Conservation (phyloP, 2,113 vertebrate species). For the Aviceda subcristata region DNA sequence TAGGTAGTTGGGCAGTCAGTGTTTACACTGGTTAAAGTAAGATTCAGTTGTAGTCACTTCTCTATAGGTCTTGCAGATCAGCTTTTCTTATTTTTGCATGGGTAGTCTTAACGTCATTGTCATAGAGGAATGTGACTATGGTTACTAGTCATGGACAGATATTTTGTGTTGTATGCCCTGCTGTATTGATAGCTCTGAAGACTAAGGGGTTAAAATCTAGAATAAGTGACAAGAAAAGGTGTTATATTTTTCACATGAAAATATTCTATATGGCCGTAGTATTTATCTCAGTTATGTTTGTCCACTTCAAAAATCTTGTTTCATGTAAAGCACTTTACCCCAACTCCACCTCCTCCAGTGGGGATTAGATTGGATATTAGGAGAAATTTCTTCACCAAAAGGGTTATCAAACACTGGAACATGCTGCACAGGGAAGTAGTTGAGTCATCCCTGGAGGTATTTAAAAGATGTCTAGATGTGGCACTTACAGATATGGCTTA, state of each 20-base stretch:
- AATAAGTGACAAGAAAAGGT: neutral
- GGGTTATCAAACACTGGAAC: neutral
- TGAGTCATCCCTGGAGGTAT: neutral
- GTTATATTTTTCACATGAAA: neutral
- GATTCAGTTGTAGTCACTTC: neutral
- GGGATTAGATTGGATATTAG: neutral
- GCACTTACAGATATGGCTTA: neutral
- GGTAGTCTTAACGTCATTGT: neutral
- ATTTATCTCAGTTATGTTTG: neutral
- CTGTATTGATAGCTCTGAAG: neutral
- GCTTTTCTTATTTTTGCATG: neutral
- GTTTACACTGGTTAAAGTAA: neutral
- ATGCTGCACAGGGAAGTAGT: neutral
- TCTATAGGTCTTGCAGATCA: neutral
- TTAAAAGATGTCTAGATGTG: neutral
- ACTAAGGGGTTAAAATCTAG: neutral
- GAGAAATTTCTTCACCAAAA: neutral
- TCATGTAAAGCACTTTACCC: neutral
- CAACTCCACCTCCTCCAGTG: fast-evolving
- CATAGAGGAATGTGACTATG: neutral
- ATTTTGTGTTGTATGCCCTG: neutral
- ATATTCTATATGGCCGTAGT: neutral
- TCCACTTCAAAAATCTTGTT: neutral
- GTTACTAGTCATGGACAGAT: neutral
- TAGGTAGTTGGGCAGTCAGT: neutral